phyloP scores from a whole-genome alignment of 2,113 vertebrate species.

The Poeciliopsis prolifica region DNA sequence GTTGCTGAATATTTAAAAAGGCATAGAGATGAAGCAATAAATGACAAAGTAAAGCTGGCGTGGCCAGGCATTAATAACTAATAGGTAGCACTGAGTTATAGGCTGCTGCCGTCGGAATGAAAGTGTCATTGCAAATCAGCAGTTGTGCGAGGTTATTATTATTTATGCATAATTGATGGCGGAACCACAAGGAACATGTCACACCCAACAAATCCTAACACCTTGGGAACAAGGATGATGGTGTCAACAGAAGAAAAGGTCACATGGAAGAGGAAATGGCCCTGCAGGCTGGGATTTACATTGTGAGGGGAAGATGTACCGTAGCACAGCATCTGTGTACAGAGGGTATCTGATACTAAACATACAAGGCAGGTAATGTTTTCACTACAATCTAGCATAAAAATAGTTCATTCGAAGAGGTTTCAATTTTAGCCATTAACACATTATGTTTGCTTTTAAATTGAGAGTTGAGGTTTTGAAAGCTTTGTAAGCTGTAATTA shows the following conservation, averaged over 20 bases:
- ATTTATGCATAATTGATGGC: slow-evolving; percentile 87
- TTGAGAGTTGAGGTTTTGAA: not conserved
- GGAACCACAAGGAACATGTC: slow-evolving; percentile 77
- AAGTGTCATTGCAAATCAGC: slow-evolving; percentile 88
- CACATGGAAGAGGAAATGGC: slow-evolving; percentile 68
- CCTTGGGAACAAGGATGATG: slow-evolving; percentile 72
- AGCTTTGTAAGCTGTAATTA: not conserved
- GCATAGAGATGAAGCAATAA: slow-evolving; percentile 84
- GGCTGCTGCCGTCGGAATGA: slow-evolving; percentile 82
- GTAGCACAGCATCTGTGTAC: slow-evolving; percentile 33
- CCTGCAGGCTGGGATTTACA: slow-evolving; percentile 62
- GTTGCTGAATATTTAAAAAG: slow-evolving; percentile 87
- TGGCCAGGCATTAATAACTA: slow-evolving; percentile 84
- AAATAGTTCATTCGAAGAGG: not conserved
- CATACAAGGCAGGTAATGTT: slow-evolving; percentile 3
- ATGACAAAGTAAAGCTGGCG: slow-evolving; percentile 86
- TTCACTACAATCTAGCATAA: not conserved
- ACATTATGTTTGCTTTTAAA: not conserved
- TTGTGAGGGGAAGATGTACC: slow-evolving; percentile 31
- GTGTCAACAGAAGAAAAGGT: slow-evolving; percentile 77
- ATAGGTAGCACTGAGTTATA: slow-evolving; percentile 82
- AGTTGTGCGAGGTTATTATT: slow-evolving; percentile 85
- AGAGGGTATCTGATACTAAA: slow-evolving; percentile 33
- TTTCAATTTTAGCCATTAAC: not conserved
- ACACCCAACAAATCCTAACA: slow-evolving; percentile 72